These are phyloP conservation scores for Calidris pygmaea DNA, from an alignment of 2,113 vertebrate genomes.

Conservation along the genomic window DNA sequence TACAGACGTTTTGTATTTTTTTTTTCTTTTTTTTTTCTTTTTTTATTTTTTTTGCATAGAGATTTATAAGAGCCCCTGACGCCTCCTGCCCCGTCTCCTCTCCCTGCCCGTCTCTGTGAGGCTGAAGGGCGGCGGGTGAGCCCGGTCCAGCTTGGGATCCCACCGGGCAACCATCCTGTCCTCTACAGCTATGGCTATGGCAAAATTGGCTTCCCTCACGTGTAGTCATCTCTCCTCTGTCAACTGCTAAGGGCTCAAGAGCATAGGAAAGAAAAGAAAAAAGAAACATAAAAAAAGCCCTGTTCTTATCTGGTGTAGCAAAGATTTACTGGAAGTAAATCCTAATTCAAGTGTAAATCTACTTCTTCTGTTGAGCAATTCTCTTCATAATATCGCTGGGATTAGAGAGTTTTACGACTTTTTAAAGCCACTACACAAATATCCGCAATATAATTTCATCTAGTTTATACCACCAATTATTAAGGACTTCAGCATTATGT, in stretches of 20 bases:
- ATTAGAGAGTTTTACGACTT: conserved; percentile 53
- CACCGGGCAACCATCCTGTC: not conserved
- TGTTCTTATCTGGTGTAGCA: conserved; percentile 40
- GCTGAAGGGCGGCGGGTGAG: not conserved
- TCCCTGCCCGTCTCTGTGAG: not conserved
- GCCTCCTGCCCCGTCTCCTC: not conserved
- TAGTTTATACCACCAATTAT: conserved; percentile 64
- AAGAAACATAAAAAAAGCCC: conserved; percentile 16
- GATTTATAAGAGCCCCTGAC: conserved; percentile 33
- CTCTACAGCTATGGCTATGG: conserved; percentile 41
- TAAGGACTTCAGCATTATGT: conserved; percentile 58
- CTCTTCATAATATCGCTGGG: conserved; percentile 49
- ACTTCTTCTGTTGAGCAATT: conserved; percentile 33
- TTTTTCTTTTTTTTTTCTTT: not conserved
- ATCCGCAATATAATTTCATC: conserved; percentile 54
- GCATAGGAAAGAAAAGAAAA: not conserved
- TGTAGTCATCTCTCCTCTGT: not conserved
- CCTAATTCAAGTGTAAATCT: conserved; percentile 58
- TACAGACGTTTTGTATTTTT: not conserved
- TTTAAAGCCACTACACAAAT: conserved; percentile 59
- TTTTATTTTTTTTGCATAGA: conserved; percentile 50
- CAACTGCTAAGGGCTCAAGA: not conserved
- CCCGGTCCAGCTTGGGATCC: not conserved
- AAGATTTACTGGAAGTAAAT: conserved; percentile 64
- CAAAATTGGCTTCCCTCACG: not conserved